A percentile compares a stretch with the other conserved stretches of the same genome.
phyloP scores from a whole-genome alignment of 2,888 invertebrate genomes.

The Drosophila nr. fundita region DNA sequence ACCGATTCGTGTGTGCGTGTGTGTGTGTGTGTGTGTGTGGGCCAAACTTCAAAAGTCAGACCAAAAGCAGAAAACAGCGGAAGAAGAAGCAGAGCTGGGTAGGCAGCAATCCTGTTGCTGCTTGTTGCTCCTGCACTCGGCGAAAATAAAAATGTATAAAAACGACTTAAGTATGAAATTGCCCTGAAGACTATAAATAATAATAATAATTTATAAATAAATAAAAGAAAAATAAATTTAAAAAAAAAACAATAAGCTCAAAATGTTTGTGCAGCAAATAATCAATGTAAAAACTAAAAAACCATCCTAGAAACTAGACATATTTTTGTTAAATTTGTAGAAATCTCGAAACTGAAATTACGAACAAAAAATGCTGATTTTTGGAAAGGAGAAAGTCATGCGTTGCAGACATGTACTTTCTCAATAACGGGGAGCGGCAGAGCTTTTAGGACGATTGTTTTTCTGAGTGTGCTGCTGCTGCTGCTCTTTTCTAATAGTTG shows the following conservation, averaged over 20 bases:
- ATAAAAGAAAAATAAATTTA: neutral
- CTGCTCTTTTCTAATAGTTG: conserved; percentile 74
- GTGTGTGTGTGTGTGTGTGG: neutral
- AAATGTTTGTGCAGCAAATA: neutral
- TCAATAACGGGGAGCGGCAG: neutral
- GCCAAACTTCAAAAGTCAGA: conserved; percentile 62
- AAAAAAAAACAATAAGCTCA: neutral
- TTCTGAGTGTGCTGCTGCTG: conserved; percentile 8
- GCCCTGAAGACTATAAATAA: neutral
- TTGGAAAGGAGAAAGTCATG: neutral
- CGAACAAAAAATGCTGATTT: neutral
- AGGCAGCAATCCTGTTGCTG: conserved; percentile 56
- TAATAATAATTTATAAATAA: neutral
- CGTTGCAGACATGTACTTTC: neutral
- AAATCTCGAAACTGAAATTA: neutral
- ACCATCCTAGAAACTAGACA: neutral
- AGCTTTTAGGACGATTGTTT: neutral
- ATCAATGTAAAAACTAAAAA: neutral
- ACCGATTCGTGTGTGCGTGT: conserved; percentile 1
- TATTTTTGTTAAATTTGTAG: neutral
- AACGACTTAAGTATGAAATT: neutral
- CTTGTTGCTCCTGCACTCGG: conserved; percentile 44
- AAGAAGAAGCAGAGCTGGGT: neutral
- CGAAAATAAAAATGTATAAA: neutral
- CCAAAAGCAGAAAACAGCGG: conserved; percentile 41